phyloP scores from a whole-genome alignment of 2,113 vertebrate genomes.

The Chiloscyllium plagiosum region DNA sequence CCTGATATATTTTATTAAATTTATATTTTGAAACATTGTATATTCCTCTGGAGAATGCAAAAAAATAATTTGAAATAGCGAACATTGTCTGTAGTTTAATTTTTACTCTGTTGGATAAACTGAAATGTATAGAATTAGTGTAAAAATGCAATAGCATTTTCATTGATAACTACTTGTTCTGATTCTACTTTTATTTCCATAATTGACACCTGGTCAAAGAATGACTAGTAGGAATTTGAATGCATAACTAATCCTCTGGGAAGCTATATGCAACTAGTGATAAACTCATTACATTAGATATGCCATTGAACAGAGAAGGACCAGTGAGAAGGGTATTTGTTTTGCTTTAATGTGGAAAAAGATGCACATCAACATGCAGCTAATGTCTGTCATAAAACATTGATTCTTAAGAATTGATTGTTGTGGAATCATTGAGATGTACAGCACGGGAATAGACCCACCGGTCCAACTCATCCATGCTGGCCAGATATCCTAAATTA shows the following conservation, averaged over 20 bases:
- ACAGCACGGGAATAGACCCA: too few species aligned
- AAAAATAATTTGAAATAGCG: neutral
- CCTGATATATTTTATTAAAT: neutral
- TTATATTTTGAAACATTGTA: slow-evolving; percentile 1
- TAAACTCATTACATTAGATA: neutral
- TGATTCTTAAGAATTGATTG: neutral
- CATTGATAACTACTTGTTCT: neutral
- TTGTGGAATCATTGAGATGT: neutral
- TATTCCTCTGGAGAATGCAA: neutral
- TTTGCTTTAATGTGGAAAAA: neutral
- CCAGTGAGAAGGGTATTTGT: neutral
- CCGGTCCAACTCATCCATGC: too few species aligned
- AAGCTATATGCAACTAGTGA: neutral
- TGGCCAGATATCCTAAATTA: too few species aligned
- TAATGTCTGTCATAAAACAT: neutral
- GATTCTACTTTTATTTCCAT: neutral
- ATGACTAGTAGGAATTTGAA: neutral
- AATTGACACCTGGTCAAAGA: neutral
- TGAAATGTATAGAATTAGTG: neutral
- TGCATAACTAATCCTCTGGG: neutral
- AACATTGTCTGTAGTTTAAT: neutral
- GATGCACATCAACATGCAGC: neutral
- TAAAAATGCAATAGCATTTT: neutral
- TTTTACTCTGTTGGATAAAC: neutral
- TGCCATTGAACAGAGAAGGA: neutral